Conservation (phyloP, 2,797 vertebrate genomes). For the Hydrophis major region DNA sequence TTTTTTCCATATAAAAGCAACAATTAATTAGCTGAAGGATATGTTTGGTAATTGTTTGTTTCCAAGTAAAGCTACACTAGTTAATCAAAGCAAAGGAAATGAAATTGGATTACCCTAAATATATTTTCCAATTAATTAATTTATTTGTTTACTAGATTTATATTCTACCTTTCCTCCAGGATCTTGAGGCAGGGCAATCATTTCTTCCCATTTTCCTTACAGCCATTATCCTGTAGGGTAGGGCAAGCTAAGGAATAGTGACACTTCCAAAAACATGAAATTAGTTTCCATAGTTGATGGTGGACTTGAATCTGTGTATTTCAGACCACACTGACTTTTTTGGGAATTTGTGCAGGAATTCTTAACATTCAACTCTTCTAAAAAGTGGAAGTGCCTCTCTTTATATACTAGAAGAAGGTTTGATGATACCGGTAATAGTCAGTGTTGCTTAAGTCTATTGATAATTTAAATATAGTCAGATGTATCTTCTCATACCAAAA, state of each 20-base stretch:
- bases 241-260: background rate
- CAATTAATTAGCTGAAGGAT: slow-evolving; percentile 4
- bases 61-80: background rate
- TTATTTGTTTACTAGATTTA: background rate
- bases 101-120: slow-evolving; percentile 2
- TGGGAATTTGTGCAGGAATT: slow-evolving; percentile 1
- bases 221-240: background rate
- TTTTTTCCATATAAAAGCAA: background rate
- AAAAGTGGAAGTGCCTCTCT: background rate
- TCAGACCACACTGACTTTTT: background rate
- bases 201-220: background rate
- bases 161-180: background rate
- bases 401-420: background rate
- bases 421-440: background rate
- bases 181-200: background rate
- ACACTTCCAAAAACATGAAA: background rate
- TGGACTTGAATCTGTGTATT: background rate
- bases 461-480: background rate
- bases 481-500: background rate
- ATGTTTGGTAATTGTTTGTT: slow-evolving; percentile 8
- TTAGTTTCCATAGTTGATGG: background rate
- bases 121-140: background rate
- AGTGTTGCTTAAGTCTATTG: background rate
- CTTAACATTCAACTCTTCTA: background rate
- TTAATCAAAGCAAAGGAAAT: background rate